phyloP scores from a whole-genome alignment of 2,888 invertebrate genomes.

The Quadroppia sp. region DNA sequence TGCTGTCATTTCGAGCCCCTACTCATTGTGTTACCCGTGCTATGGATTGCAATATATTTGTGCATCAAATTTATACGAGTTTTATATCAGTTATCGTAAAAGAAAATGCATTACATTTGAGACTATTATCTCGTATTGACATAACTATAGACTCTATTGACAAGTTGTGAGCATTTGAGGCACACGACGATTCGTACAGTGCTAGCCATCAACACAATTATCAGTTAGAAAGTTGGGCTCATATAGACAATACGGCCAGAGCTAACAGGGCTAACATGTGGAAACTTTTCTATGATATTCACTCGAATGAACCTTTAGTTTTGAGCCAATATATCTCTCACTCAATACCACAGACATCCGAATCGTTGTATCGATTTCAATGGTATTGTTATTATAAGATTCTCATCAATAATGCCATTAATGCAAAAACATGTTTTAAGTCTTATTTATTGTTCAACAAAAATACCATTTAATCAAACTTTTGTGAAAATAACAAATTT shows the following conservation, averaged over 20 bases:
- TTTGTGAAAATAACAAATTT: background rate
- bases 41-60: conserved; percentile 24
- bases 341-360: conserved; percentile 37
- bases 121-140: conserved; percentile 36
- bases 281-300: conserved; percentile 24
- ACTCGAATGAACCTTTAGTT: conserved; percentile 34
- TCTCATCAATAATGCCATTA: conserved; percentile 26
- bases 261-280: conserved; percentile 32
- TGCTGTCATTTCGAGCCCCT: background rate
- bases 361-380: conserved; percentile 14
- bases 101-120: conserved; percentile 34
- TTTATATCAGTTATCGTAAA: conserved; percentile 39
- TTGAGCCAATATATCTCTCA: conserved; percentile 31
- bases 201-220: conserved; percentile 32
- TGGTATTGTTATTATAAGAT: background rate
- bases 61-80: conserved; percentile 28
- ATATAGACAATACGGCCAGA: background rate
- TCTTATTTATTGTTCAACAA: conserved; percentile 11
- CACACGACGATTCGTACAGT: conserved; percentile 9
- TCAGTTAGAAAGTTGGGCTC: conserved; percentile 27
- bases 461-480: background rate
- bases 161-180: conserved; percentile 24
- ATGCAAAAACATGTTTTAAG: conserved; percentile 33
- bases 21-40: conserved; percentile 5
- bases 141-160: conserved; percentile 31